Percentiles rank a stretch among this genome's conserved stretches.
Evolutionary conservation across 2,113 vertebrate genomes (phyloP).

Genomic region (Fregetta grallaria): DNA sequence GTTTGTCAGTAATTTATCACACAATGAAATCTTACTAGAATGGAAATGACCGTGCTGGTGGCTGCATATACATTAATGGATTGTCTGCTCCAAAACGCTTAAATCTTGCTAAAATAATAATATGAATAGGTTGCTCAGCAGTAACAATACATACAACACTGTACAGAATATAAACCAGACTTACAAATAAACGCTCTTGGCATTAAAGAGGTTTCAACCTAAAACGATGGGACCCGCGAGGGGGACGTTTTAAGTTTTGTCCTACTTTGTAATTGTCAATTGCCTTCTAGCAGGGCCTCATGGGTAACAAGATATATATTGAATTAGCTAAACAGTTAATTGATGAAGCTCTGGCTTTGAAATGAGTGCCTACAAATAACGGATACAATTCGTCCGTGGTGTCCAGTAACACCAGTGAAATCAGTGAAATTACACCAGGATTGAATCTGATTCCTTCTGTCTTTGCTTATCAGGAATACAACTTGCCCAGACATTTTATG

Average conservation of each 20-base stretch:
- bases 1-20: neutral
- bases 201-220: neutral
- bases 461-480: slow-evolving; percentile 21
- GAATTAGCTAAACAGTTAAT: slow-evolving; percentile 36
- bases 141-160: neutral
- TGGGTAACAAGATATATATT: neutral
- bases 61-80: neutral
- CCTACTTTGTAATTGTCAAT: neutral
- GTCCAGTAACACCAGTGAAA: slow-evolving; percentile 26
- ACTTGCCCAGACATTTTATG: slow-evolving; percentile 55
- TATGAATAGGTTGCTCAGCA: neutral
- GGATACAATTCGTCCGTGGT: neutral
- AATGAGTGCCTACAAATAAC: neutral
- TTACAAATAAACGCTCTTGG: neutral
- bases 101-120: neutral
- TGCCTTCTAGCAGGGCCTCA: neutral
- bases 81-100: neutral
- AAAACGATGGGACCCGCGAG: neutral
- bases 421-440: slow-evolving; percentile 9
- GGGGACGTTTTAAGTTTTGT: neutral
- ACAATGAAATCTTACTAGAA: neutral
- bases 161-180: neutral
- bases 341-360: neutral
- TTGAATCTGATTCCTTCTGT: slow-evolving; percentile 44
- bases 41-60: neutral